These are phyloP conservation scores for Drosophila littoralis DNA, from an alignment of 1,140 invertebrate species.

Conservation along the genomic window DNA sequence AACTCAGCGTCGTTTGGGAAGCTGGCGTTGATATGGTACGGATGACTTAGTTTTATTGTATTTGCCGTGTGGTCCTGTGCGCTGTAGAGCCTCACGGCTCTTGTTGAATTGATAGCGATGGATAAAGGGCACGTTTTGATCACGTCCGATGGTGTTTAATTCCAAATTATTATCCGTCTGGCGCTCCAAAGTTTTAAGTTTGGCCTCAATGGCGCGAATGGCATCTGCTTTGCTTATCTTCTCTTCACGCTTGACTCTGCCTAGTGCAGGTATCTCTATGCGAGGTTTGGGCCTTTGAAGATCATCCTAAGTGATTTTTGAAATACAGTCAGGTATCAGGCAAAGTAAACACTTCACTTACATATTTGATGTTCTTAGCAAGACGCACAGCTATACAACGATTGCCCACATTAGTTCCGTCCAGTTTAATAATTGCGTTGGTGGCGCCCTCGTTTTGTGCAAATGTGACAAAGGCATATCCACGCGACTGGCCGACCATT, in stretches of 20 bases:
- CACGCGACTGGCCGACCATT: constrained; percentile 93
- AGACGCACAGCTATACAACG: constrained; percentile 92
- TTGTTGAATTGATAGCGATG: constrained; percentile 85
- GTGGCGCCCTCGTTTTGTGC: constrained; percentile 83
- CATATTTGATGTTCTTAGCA: constrained; percentile 90
- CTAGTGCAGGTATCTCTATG: constrained; percentile 90
- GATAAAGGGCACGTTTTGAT: constrained; percentile 87
- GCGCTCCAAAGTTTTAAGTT: constrained; percentile 91
- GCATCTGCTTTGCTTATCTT: constrained; percentile 90
- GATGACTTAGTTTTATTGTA: constrained; percentile 50
- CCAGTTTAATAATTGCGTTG: constrained; percentile 88
- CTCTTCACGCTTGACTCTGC: constrained; percentile 89
- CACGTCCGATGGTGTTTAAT: constrained; percentile 86
- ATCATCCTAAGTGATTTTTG: constrained; percentile 86
- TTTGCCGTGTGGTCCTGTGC: constrained; percentile 46
- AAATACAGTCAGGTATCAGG: not conserved
- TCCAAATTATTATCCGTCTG: constrained; percentile 90
- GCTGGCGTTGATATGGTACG: constrained; percentile 73
- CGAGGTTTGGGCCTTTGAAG: constrained; percentile 90
- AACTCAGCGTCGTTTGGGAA: constrained; percentile 63
- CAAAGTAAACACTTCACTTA: constrained; percentile 77
- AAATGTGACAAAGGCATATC: constrained; percentile 97
- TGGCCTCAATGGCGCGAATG: constrained; percentile 94
- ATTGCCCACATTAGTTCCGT: constrained; percentile 90
- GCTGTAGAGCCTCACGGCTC: constrained; percentile 75